These are phyloP conservation scores for Caenorhabditis sulstoni DNA, from an alignment of 2,888 invertebrate species.

Conservation along the genomic window DNA sequence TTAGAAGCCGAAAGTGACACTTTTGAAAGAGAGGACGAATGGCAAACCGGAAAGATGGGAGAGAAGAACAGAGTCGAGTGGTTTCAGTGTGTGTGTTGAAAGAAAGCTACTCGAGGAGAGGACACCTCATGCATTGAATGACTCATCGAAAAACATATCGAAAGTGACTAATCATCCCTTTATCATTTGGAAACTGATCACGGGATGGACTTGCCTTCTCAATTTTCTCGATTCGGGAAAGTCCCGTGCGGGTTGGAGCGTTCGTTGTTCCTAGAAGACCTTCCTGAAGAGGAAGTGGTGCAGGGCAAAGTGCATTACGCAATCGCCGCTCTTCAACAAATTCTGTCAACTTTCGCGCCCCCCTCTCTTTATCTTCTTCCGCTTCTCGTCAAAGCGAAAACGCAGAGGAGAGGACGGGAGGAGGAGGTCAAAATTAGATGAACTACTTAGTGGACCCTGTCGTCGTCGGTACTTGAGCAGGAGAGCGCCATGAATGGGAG, in stretches of 20 bases:
- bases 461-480: constrained; percentile 36
- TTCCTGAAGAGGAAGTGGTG: constrained; percentile 10
- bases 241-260: no score
- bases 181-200: no score
- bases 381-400: no score
- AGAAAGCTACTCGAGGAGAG: background rate
- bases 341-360: constrained; percentile 9
- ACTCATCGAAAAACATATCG: background rate
- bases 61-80: constrained; percentile 18
- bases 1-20: constrained; percentile 15
- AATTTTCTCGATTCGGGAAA: background rate
- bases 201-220: background rate
- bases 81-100: constrained; percentile 1
- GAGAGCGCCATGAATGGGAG: constrained; percentile 34
- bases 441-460: constrained; percentile 52
- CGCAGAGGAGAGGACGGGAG: background rate
- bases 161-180: background rate
- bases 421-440: constrained; percentile 58
- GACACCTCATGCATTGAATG: background rate
- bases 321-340: constrained; percentile 23
- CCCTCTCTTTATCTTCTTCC: constrained; percentile 16
- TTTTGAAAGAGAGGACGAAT: background rate
- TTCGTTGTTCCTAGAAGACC: no score
- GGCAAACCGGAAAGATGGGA: constrained; percentile 17
- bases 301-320: constrained; percentile 59